Conservation (phyloP, 2,113 vertebrate species). For the Pygoscelis adeliae region DNA sequence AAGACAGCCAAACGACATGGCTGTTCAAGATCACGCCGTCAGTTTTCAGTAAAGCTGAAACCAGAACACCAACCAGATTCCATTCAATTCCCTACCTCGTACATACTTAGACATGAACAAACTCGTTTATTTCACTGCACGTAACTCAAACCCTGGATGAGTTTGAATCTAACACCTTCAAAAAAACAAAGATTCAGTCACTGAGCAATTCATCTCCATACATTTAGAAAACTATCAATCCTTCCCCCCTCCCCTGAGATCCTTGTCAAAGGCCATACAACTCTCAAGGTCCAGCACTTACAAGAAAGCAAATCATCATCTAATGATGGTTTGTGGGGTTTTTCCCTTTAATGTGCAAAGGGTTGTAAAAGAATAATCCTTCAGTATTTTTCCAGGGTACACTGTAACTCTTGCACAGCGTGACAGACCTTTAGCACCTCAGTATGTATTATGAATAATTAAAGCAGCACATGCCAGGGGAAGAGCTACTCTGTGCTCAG, state of each 20-base stretch:
- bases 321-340: background rate
- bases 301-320: background rate
- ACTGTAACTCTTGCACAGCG: background rate
- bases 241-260: background rate
- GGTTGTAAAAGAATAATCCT: background rate
- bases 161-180: background rate
- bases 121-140: background rate
- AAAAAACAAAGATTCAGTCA: background rate
- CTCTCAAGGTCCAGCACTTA: background rate
- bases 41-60: background rate
- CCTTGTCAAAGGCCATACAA: background rate
- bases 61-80: background rate
- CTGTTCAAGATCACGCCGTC: background rate
- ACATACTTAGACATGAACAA: background rate
- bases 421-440: background rate
- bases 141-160: background rate
- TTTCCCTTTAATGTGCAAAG: background rate
- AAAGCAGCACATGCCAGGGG: background rate
- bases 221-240: background rate
- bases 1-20: background rate
- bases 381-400: slow-evolving; percentile 1
- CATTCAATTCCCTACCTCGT: background rate
- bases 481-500: background rate
- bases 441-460: background rate
- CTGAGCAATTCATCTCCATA: background rate